These are phyloP conservation scores for Encarsia formosa DNA, from an alignment of 2,888 invertebrate genomes.

Conservation along the genomic window DNA sequence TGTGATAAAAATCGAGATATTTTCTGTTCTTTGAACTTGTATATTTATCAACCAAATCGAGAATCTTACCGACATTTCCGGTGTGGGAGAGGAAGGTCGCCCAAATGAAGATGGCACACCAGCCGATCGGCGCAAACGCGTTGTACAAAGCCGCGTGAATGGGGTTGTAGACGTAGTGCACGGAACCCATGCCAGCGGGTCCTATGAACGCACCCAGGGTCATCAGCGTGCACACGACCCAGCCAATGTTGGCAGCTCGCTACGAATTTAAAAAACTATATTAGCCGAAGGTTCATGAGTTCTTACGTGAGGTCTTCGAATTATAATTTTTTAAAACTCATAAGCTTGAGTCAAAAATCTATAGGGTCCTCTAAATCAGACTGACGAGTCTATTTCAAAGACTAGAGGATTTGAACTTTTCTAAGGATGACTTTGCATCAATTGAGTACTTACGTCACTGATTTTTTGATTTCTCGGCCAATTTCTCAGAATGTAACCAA, in stretches of 20 bases:
- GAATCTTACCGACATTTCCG: conserved; percentile 52
- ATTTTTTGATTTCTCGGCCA: conserved; percentile 50
- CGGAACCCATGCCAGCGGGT: conserved; percentile 63
- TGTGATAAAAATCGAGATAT: too few relatives aligned
- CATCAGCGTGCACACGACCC: conserved; percentile 55
- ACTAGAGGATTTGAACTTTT: too few relatives aligned
- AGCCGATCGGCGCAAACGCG: conserved; percentile 66
- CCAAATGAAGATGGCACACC: conserved; percentile 68
- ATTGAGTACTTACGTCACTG: conserved; percentile 48
- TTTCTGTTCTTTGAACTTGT: neutral
- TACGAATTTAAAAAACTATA: conserved; percentile 34
- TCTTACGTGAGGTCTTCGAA: neutral
- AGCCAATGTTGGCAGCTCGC: conserved; percentile 56
- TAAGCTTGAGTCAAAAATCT: too few relatives aligned
- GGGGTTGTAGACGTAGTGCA: conserved; percentile 60
- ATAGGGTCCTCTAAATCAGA: too few relatives aligned
- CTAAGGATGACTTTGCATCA: neutral
- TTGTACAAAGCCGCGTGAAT: conserved; percentile 66
- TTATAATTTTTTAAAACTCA: too few relatives aligned
- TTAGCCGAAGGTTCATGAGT: neutral
- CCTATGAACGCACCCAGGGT: conserved; percentile 58
- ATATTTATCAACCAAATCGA: neutral
- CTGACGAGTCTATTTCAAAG: neutral
- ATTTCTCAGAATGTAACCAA: conserved; percentile 59
- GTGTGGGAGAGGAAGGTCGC: conserved; percentile 62